Base-by-base conservation (phyloP, 2,797 vertebrate species). In the Okamejei kenojei region DNA sequence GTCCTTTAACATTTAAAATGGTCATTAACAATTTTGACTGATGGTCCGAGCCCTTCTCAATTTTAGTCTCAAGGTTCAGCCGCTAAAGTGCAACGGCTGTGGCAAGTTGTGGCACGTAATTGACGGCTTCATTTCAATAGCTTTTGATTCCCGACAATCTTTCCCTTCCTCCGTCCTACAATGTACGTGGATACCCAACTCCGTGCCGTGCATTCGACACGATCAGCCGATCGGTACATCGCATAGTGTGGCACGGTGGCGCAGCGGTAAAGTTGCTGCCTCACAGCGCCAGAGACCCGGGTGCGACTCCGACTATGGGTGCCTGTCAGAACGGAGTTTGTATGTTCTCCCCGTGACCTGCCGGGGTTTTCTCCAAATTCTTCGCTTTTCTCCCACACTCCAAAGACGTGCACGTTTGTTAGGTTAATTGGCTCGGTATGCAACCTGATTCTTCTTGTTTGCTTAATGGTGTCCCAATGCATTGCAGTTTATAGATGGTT, bases 1-100 rank as follows among this genome's bases (percentile, higher is more conserved):
- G 90, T 76, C 90, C 73, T 92, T 76, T 58, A 92, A 76, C 84
- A 92, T 92, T 92, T 92, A 92, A 76, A 92, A 92, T 68, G 63
- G 63, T 35, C 61, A 38, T 88, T 88, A 88, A 88, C 84, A 88
- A 35, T 88, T 63, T 68, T 88, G 84, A 88, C 35, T 88, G 63
- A 88, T 65, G 63, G 84, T 68, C 61, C 54, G 29, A 8, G n/a
- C 17, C n/a, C 21, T 88, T 88, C 63, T 68, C 84, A 68, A 10
- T 68, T 88, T 88, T 32, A 1, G 9, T 65, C 68, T 65, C 84
- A 88, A 88, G 54, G 5, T 17, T 86, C 15, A 68, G n/a, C 84
- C 21, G 21, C n/a, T n/a, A 68, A 35, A 32, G 23, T 19, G 21
- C 63, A 35, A 68, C n/a, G 35, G 7, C 84, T 88, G 7, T n/a